Base-by-base conservation (phyloP, 2,888 invertebrate species). In the Folsomia candida region DNA sequence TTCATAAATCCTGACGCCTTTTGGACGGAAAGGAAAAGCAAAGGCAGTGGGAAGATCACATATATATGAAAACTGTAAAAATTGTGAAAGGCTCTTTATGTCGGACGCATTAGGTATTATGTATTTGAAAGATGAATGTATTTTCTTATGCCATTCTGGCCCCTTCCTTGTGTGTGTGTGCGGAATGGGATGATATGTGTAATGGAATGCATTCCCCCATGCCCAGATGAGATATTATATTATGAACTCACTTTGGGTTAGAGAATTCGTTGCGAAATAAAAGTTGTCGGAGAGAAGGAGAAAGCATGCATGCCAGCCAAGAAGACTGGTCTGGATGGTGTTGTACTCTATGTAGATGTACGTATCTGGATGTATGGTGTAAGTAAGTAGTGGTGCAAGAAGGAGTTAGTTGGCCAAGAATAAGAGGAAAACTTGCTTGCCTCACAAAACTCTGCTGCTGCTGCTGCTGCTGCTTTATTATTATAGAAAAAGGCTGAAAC, bases 111-210 rank as follows among this genome's bases (percentile, higher is more conserved):
- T 70, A 70, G 70, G 51, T 59, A 66, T 65, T 66, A 64, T 64
- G 64, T 65, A 66, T 60, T 66, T 70, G 70, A 70, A 65, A 66
- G 70, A 70, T 70, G 70, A 70, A 70, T 70, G 66, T 66, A 70
- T 59, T 69, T 66, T 65, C 54, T 65, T 62, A 62, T 62, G 28
- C 62, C 62, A 62, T 62, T 62, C 64, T 3, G 24, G 37, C 64
- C n/a, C 22, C 51, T 64, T 51, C 51, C 14, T 14, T 37, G 62
- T 62, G 28, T 26, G 18, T 11, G 47, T 47, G 47, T 47, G 47
- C 47, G n/a, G n/a, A 6, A 59, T 59, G 59, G 18, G 22, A 59
- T 59, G 59, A n/a, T 59, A 4, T 59, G 25, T 24, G 59, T 59
- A 59, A 29, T 28, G 27, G 27, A 28, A 25, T 22, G 6, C 9